These are phyloP conservation scores for Notothenia coriiceps DNA, from an alignment of 2,113 vertebrate genomes.

Conservation along the genomic window DNA sequence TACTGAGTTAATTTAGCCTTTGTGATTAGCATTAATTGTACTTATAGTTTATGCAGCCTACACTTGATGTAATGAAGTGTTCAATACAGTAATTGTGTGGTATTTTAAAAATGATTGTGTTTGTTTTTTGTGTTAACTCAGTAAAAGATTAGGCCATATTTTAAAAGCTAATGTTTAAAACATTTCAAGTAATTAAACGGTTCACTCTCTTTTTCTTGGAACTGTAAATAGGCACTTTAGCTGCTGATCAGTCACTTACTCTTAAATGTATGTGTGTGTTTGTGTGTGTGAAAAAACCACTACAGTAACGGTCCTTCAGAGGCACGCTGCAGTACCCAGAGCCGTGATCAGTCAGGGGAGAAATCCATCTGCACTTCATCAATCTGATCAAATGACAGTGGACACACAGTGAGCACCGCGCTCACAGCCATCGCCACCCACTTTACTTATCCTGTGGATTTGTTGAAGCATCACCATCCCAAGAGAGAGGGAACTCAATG, in stretches of 20 bases:
- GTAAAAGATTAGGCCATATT: background rate
- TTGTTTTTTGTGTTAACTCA: background rate
- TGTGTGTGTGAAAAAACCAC: background rate
- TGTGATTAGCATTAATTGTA: background rate
- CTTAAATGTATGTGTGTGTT: background rate
- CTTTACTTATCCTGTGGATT: background rate
- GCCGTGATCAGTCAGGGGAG: constrained; percentile 48
- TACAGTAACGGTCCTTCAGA: constrained; percentile 6
- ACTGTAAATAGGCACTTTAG: background rate
- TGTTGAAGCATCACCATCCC: background rate
- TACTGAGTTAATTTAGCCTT: background rate
- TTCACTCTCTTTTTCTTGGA: background rate
- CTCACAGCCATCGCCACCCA: constrained; percentile 7
- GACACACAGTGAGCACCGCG: constrained; percentile 31
- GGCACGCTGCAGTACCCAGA: background rate
- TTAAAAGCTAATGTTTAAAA: background rate
- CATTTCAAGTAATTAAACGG: background rate
- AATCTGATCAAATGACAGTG: constrained; percentile 43
- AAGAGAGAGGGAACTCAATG: background rate
- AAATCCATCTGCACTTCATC: constrained; percentile 63
- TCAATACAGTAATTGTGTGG: background rate
- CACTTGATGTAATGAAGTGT: background rate
- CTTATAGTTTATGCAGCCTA: background rate
- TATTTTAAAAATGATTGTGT: background rate
- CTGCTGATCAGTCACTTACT: background rate